A percentile compares a stretch with the other conserved stretches of the same genome.
Evolutionary conservation across 2,113 vertebrate species (phyloP).

Genomic region (Microtus richardsoni): DNA sequence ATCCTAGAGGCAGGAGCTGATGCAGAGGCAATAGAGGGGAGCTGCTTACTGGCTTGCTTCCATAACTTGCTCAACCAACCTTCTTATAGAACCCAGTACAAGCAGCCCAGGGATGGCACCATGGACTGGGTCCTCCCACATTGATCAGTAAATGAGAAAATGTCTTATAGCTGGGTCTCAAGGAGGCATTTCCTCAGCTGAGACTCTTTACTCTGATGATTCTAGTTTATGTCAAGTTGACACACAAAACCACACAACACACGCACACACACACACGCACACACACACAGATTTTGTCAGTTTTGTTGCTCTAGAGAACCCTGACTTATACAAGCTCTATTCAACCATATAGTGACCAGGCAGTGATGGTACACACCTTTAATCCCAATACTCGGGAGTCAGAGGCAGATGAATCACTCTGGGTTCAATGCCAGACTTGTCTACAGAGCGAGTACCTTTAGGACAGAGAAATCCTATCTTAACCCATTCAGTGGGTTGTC

Average conservation of each 20-base stretch:
- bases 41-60: neutral
- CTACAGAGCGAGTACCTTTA: neutral
- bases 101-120: neutral
- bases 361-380: neutral
- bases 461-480: neutral
- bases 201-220: neutral
- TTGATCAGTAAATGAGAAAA: neutral
- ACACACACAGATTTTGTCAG: neutral
- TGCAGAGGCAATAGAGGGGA: neutral
- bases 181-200: neutral
- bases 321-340: neutral
- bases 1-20: neutral
- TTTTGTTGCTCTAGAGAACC: neutral
- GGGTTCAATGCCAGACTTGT: neutral
- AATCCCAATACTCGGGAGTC: neutral
- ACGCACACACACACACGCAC: neutral
- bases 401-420: neutral
- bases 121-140: neutral
- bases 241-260: neutral
- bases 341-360: neutral
- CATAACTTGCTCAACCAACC: neutral
- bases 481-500: too few species aligned
- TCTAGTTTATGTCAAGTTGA: neutral
- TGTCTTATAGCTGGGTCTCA: neutral
- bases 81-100: neutral